These are phyloP conservation scores for Chascanopsetta lugubris DNA, from an alignment of 2,113 vertebrate genomes.

Conservation along the genomic window DNA sequence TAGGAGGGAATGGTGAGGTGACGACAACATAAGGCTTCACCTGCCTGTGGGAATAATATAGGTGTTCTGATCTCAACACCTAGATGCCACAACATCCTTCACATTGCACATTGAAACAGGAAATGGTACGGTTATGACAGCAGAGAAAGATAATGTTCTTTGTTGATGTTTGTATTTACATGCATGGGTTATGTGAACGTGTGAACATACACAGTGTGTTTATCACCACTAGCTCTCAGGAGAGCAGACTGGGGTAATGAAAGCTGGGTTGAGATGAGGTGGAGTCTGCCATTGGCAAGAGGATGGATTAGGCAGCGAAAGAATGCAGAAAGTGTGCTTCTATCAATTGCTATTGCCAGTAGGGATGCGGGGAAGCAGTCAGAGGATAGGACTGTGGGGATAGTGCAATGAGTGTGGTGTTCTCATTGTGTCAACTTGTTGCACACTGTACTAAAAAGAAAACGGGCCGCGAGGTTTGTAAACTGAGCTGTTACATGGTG, in stretches of 20 bases:
- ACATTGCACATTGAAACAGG: too few species aligned
- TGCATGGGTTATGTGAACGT: constrained; percentile 3
- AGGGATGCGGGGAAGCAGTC: constrained; percentile 1
- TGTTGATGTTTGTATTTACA: constrained; percentile 36
- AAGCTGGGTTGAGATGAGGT: constrained; percentile 27
- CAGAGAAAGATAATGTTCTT: constrained; percentile 8
- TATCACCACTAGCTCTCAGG: constrained; percentile 6
- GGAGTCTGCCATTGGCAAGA: constrained; percentile 14
- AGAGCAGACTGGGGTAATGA: constrained; percentile 22
- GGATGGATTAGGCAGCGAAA: constrained; percentile 30
- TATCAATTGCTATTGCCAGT: constrained; percentile 18
- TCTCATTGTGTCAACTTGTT: background rate
- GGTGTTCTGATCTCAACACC: too few species aligned
- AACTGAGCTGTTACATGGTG: background rate
- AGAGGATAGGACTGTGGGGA: background rate
- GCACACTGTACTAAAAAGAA: background rate
- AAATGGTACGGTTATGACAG: background rate
- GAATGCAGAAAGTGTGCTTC: constrained; percentile 50
- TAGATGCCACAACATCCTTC: too few species aligned
- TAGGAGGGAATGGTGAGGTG: too few species aligned
- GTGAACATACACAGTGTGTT: constrained; percentile 5
- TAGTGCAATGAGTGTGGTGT: background rate
- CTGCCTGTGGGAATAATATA: too few species aligned
- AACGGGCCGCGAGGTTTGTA: background rate
- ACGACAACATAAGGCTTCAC: too few species aligned